Percentiles rank a stretch among this genome's conserved stretches.
These are phyloP conservation scores for Eilema griseolum DNA, from an alignment of 2,888 invertebrate genomes.

Conservation along the genomic window DNA sequence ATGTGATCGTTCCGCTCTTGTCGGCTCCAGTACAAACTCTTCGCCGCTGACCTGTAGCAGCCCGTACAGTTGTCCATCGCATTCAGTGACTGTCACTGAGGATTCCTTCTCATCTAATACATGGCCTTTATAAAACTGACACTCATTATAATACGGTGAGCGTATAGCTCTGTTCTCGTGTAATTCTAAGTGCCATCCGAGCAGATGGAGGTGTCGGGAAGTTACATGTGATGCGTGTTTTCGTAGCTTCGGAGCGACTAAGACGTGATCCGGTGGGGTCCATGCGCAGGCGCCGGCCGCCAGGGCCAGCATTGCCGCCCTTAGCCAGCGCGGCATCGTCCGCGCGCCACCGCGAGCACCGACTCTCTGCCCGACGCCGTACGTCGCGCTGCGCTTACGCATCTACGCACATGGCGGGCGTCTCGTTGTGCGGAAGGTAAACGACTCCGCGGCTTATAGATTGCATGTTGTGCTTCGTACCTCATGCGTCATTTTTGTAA, in stretches of 20 bases:
- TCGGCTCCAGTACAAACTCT: constrained; percentile 84
- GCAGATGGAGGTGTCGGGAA: constrained; percentile 69
- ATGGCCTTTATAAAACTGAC: constrained; percentile 77
- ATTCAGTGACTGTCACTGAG: constrained; percentile 84
- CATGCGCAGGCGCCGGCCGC: constrained; percentile 63
- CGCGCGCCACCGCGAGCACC: constrained; percentile 79
- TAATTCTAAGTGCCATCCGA: constrained; percentile 78
- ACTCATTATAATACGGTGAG: constrained; percentile 78
- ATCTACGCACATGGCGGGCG: constrained; percentile 83
- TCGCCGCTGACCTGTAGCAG: constrained; percentile 78
- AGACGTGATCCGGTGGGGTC: constrained; percentile 59
- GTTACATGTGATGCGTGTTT: constrained; percentile 56
- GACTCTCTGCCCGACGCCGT: constrained; percentile 70
- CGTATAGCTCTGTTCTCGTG: constrained; percentile 78
- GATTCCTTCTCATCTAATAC: constrained; percentile 76
- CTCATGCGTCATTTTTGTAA: constrained; percentile 85
- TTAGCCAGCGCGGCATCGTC: constrained; percentile 81
- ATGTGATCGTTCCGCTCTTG: constrained; percentile 62
- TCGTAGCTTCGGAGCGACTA: constrained; percentile 57
- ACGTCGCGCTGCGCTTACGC: constrained; percentile 76
- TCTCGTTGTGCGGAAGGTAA: constrained; percentile 84
- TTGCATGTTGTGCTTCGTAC: constrained; percentile 79
- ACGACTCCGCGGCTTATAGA: constrained; percentile 82
- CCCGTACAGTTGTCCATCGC: constrained; percentile 84
- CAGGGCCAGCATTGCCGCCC: constrained; percentile 72